A percentile compares a stretch with the other conserved stretches of the same genome.
phyloP scores from a whole-genome alignment of 1,140 invertebrate genomes.

The Drosophila simulans region DNA sequence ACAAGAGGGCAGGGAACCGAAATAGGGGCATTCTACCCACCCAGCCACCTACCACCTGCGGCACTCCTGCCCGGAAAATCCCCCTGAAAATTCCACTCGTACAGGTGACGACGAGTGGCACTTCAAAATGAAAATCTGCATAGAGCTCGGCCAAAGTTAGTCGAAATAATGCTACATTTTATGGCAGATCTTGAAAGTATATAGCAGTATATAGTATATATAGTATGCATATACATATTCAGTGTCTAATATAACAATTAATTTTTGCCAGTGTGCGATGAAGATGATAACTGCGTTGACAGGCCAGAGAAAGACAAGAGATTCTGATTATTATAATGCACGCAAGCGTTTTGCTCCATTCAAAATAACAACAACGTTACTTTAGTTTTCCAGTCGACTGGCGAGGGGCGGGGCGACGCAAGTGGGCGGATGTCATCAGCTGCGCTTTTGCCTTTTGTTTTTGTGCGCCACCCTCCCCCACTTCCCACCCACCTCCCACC shows the following conservation, averaged over 20 bases:
- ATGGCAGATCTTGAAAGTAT: too few species aligned
- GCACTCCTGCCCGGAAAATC: background rate
- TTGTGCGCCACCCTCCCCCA: conserved; percentile 4
- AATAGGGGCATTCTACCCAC: conserved; percentile 7
- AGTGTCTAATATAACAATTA: background rate
- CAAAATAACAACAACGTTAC: conserved; percentile 40
- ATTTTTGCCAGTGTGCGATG: conserved; percentile 13
- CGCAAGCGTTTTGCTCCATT: conserved; percentile 39
- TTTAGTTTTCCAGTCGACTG: conserved; percentile 17
- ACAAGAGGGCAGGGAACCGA: conserved; percentile 4
- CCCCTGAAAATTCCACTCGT: conserved; percentile 13
- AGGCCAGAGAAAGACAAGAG: conserved; percentile 18
- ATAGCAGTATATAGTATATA: too few species aligned
- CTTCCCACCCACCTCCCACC: background rate
- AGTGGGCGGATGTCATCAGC: conserved; percentile 15
- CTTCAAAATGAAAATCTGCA: conserved; percentile 47
- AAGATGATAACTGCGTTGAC: conserved; percentile 27
- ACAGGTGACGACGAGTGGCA: conserved; percentile 41
- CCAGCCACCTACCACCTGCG: background rate
- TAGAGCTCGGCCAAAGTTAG: conserved; percentile 7
- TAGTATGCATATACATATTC: too few species aligned
- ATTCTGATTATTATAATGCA: conserved; percentile 60
- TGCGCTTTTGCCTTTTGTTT: conserved; percentile 46
- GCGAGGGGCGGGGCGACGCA: background rate
- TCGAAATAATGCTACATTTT: conserved; percentile 8